Evolutionary conservation across 2,113 vertebrate species (phyloP).

Genomic region (Clinocottus analis): DNA sequence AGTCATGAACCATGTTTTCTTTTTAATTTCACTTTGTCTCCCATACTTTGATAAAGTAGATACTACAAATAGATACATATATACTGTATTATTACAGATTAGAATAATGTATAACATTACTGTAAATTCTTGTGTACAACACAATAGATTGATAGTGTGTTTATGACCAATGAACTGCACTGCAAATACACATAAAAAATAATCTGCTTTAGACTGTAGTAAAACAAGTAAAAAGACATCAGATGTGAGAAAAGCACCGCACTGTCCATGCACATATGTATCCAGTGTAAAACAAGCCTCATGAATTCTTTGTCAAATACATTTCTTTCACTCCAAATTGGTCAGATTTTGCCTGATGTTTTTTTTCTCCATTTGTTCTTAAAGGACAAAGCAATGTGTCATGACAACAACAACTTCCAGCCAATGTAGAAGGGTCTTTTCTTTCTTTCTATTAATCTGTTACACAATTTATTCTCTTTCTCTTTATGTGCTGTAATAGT

Average conservation of each 20-base stretch:
- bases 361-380: conserved; percentile 28
- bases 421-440: conserved; percentile 15
- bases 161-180: conserved; percentile 19
- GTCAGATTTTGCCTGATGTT: background rate
- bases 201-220: conserved; percentile 21
- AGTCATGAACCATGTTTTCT: conserved; percentile 25
- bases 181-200: conserved; percentile 28
- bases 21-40: conserved; percentile 39
- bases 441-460: background rate
- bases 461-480: background rate
- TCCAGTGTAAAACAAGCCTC: conserved; percentile 76
- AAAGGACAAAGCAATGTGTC: conserved; percentile 18
- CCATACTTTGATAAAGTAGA: conserved; percentile 57
- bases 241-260: conserved; percentile 32
- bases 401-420: conserved; percentile 23
- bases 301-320: conserved; percentile 24
- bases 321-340: background rate
- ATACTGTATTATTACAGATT: conserved; percentile 63
- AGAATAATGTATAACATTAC: conserved; percentile 78
- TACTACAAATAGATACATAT: conserved; percentile 65
- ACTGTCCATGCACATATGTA: conserved; percentile 46
- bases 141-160: conserved; percentile 53
- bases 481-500: conserved; percentile 35
- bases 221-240: conserved; percentile 30
- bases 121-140: conserved; percentile 68